These are phyloP conservation scores for Metallyticus violacea DNA, from an alignment of 2,888 invertebrate genomes.

Conservation along the genomic window DNA sequence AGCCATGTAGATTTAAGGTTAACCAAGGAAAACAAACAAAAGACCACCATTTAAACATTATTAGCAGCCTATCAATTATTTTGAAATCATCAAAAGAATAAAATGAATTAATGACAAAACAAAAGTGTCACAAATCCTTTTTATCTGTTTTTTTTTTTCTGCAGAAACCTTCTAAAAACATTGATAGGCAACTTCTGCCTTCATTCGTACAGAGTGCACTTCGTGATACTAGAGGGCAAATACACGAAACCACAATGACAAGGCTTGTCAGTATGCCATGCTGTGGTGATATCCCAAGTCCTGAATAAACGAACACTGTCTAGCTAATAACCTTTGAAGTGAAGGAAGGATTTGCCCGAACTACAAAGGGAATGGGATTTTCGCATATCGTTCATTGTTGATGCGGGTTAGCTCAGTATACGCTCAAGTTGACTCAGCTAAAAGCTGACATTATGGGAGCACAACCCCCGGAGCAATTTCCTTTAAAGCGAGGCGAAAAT, in stretches of 20 bases:
- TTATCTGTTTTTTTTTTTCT: too few species aligned
- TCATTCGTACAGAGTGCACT: too few species aligned
- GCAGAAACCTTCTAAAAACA: too few species aligned
- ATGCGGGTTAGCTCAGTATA: not conserved
- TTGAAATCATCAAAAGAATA: too few species aligned
- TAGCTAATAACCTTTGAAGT: not conserved
- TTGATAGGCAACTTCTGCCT: too few species aligned
- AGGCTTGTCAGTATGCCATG: not conserved
- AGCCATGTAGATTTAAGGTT: too few species aligned
- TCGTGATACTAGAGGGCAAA: not conserved
- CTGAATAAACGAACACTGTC: not conserved
- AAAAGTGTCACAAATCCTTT: too few species aligned
- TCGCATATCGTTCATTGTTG: not conserved
- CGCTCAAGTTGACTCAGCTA: not conserved
- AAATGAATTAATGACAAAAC: too few species aligned
- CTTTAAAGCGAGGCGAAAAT: not conserved
- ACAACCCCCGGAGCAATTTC: not conserved
- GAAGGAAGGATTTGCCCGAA: not conserved
- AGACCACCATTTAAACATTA: too few species aligned
- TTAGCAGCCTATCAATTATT: too few species aligned
- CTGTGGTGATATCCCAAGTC: not conserved
- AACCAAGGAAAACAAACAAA: too few species aligned
- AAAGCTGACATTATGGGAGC: not conserved
- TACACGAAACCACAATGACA: not conserved
- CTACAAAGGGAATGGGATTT: not conserved